phyloP scores from a whole-genome alignment of 2,888 invertebrate genomes.

The Melanophora roralis region DNA sequence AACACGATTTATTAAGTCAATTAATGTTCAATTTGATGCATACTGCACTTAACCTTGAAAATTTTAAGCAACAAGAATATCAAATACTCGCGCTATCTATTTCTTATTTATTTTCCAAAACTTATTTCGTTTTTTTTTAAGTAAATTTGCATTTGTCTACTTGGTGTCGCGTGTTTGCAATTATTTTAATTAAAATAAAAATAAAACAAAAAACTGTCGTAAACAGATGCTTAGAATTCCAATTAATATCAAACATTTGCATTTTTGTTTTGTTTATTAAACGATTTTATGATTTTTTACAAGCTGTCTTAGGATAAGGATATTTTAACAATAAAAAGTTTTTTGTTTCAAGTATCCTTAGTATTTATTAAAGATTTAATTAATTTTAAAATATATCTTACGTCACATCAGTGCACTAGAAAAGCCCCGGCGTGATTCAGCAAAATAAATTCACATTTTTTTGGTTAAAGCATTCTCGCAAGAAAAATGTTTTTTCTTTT shows the following conservation, averaged over 20 bases:
- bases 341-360: too few relatives aligned
- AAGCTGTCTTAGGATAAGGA: too few relatives aligned
- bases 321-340: too few relatives aligned
- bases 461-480: too few relatives aligned
- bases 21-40: not conserved
- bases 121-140: not conserved
- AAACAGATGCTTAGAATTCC: not conserved
- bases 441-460: too few relatives aligned
- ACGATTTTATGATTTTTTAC: not conserved
- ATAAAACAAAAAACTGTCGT: not conserved
- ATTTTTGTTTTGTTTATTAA: too few relatives aligned
- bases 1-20: not conserved
- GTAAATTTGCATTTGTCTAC: not conserved
- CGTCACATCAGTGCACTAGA: not conserved
- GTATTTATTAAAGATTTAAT: not conserved
- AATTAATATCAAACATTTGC: not conserved
- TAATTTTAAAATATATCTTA: not conserved
- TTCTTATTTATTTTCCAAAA: not conserved
- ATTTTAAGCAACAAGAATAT: not conserved
- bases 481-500: too few relatives aligned
- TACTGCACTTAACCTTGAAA: conserved; percentile 20
- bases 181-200: not conserved
- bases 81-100: not conserved
- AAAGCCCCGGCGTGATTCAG: too few relatives aligned
- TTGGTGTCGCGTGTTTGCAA: not conserved